A percentile compares a stretch with the other conserved stretches of the same genome.
Evolutionary conservation across 2,113 vertebrate species (phyloP).

Genomic region (Pelodiscus sinensis): DNA sequence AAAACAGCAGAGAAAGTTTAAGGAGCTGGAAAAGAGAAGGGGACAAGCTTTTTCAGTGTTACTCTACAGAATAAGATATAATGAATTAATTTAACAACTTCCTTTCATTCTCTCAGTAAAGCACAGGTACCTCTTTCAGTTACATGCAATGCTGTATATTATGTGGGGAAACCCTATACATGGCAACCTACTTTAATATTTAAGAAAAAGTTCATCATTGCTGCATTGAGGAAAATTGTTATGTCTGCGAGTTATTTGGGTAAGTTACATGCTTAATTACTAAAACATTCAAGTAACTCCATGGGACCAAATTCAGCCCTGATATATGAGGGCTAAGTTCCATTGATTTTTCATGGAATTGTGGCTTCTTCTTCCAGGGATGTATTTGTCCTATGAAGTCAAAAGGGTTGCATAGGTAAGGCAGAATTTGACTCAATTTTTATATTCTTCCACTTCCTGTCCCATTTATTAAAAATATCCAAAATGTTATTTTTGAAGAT

Average conservation of each 20-base stretch:
- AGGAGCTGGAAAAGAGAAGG: background rate
- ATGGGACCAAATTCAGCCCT: background rate
- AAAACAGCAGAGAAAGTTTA: slow-evolving; percentile 26
- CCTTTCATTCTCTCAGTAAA: background rate
- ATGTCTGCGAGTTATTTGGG: background rate
- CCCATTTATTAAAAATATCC: background rate
- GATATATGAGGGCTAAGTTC: background rate
- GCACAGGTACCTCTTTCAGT: background rate
- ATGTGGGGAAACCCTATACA: background rate
- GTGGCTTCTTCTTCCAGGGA: background rate
- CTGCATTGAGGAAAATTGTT: background rate
- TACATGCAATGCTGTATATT: background rate
- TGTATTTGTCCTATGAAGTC: background rate
- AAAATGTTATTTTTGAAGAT: background rate
- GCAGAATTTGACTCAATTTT: background rate
- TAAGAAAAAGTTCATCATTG: background rate
- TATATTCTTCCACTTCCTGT: background rate
- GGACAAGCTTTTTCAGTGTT: background rate
- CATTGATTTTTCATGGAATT: slow-evolving; percentile 1
- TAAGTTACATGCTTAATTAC: background rate
- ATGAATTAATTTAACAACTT: slow-evolving; percentile 28
- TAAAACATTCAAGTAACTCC: background rate
- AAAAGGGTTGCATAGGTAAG: background rate
- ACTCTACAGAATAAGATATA: background rate
- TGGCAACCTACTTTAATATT: background rate